Conservation (phyloP, 1,140 invertebrate species). For the Agraylea sexmaculata region DNA sequence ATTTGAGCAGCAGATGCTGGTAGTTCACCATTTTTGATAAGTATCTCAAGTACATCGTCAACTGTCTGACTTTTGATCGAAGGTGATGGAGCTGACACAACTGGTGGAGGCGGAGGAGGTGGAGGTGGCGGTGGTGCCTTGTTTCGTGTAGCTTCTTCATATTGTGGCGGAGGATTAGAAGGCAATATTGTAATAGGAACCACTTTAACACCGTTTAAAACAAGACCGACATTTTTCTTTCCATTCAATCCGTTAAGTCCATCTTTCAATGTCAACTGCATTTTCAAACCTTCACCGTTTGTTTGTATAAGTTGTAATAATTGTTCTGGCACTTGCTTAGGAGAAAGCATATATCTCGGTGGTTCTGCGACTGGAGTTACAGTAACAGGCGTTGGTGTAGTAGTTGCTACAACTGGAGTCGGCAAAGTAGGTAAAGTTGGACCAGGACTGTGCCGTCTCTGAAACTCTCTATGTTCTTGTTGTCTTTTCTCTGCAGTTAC, state of each 20-base stretch:
- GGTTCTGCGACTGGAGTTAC: constrained; percentile 24
- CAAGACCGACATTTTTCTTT: constrained; percentile 21
- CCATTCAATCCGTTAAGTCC: constrained; percentile 18
- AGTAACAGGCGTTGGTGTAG: constrained; percentile 6
- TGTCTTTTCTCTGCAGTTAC: constrained; percentile 25
- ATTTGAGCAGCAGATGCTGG: constrained; percentile 66
- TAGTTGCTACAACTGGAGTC: constrained; percentile 7
- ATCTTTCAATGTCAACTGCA: constrained; percentile 20
- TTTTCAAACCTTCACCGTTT: constrained; percentile 15
- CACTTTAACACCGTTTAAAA: constrained; percentile 36
- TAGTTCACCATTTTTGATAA: constrained; percentile 86
- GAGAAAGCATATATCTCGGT: constrained; percentile 24
- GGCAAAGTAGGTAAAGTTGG: constrained; percentile 28
- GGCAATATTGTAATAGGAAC: constrained; percentile 37
- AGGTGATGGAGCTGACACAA: constrained; percentile 22
- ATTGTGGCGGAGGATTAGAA: constrained; percentile 46
- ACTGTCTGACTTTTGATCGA: constrained; percentile 55
- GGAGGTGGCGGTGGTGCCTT: constrained; percentile 20
- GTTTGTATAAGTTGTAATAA: constrained; percentile 18
- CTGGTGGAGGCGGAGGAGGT: constrained; percentile 22
- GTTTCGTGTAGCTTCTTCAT: constrained; percentile 56
- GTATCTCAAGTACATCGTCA: constrained; percentile 89
- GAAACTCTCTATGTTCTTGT: constrained; percentile 20
- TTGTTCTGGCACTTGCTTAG: constrained; percentile 16
- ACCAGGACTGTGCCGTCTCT: constrained; percentile 21